phyloP scores from a whole-genome alignment of 2,113 vertebrate genomes.

The Pitta sordida region DNA sequence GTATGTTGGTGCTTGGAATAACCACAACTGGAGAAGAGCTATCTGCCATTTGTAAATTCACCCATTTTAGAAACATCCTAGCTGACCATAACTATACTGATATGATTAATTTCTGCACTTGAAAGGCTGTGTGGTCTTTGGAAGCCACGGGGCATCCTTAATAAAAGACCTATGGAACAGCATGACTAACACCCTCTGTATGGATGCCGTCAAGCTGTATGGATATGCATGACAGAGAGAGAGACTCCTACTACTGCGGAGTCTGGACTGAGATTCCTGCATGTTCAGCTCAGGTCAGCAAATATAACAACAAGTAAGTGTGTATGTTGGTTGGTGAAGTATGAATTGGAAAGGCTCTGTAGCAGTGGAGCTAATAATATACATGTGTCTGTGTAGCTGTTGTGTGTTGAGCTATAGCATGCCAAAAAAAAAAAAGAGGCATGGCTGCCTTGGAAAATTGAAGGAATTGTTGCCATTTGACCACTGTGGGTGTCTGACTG shows the following conservation, averaged over 20 bases:
- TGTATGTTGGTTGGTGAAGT: fast-evolving
- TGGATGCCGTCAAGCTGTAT: background rate
- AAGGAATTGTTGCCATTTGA: background rate
- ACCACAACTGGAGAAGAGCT: background rate
- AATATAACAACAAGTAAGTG: background rate
- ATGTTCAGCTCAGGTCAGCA: background rate
- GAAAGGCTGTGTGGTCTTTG: background rate
- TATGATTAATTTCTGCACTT: background rate
- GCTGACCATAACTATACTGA: background rate
- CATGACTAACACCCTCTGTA: background rate
- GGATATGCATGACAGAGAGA: background rate
- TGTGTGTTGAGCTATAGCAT: background rate
- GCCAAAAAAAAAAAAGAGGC: background rate
- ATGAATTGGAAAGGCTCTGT: background rate
- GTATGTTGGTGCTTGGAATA: background rate
- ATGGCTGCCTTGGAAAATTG: background rate
- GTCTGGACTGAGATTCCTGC: background rate
- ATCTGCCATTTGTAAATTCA: background rate
- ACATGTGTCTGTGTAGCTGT: background rate
- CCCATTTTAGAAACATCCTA: background rate
- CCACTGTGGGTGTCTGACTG: background rate
- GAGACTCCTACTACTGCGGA: background rate
- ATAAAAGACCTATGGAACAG: background rate
- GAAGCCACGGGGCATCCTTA: background rate
- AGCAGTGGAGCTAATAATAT: background rate